These are phyloP conservation scores for Metacarcinus magister DNA, from an alignment of 2,888 invertebrate species.

Conservation along the genomic window DNA sequence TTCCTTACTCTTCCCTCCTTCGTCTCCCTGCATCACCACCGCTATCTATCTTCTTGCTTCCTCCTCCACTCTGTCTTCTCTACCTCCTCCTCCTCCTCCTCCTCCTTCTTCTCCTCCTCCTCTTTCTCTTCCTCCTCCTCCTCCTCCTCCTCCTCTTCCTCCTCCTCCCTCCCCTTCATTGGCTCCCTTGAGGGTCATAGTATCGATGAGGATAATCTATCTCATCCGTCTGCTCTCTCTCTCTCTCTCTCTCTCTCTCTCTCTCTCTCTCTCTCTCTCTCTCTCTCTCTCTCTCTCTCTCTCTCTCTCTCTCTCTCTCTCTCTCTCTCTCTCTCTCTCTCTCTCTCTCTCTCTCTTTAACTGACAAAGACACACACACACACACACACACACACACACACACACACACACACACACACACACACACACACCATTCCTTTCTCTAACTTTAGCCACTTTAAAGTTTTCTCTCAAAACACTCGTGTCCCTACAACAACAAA, in stretches of 20 bases:
- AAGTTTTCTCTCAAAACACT: neutral
- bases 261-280: slow-evolving; percentile 26
- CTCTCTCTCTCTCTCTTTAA: too few species aligned
- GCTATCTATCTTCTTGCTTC: neutral
- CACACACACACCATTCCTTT: neutral
- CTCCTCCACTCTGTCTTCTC: neutral
- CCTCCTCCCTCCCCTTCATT: slow-evolving; percentile 10
- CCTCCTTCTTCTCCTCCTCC: neutral
- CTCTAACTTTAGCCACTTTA: too few species aligned
- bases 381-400: too few species aligned
- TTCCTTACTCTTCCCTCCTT: neutral
- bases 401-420: too few species aligned
- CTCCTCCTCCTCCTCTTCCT: neutral
- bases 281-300: slow-evolving; percentile 22
- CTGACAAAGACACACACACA: too few species aligned
- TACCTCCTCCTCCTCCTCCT: too few species aligned
- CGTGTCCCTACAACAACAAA: neutral
- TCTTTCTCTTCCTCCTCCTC: neutral
- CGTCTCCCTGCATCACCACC: neutral
- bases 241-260: slow-evolving; percentile 26
- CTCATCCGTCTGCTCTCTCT: neutral
- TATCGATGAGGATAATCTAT: slow-evolving; percentile 2
- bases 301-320: slow-evolving; percentile 13
- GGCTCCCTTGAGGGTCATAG: slow-evolving; percentile 11
- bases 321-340: neutral